Evolutionary conservation across 2,113 vertebrate genomes (phyloP).

Genomic region (Herpailurus yagouaroundi): DNA sequence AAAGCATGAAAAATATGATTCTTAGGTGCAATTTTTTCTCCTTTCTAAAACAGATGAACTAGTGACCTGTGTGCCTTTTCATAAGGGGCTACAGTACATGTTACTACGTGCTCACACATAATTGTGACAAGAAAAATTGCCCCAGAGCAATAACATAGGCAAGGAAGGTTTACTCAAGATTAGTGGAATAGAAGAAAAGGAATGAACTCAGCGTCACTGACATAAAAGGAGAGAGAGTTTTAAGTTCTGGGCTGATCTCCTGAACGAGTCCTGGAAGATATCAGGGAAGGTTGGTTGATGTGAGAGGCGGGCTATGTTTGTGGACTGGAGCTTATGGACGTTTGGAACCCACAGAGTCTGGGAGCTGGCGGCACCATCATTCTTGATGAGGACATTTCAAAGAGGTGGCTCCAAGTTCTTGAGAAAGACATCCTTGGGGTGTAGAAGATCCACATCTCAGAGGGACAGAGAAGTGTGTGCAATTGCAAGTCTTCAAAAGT

Average conservation of each 20-base stretch:
- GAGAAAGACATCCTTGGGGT: neutral
- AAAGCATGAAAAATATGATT: neutral
- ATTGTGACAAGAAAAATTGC: neutral
- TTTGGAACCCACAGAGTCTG: neutral
- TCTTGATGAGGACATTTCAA: neutral
- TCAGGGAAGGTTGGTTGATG: too few relatives aligned
- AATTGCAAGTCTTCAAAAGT: neutral
- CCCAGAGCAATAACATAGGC: neutral
- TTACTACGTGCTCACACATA: neutral
- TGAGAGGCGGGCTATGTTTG: neutral
- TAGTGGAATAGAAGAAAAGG: neutral
- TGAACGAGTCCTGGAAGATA: neutral
- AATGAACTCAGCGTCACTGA: neutral
- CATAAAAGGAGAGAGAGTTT: neutral
- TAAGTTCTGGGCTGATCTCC: neutral
- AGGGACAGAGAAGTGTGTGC: neutral
- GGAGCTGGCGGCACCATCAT: neutral
- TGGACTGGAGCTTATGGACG: neutral
- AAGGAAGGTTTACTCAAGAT: neutral
- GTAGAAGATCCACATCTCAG: neutral
- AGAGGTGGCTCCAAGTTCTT: neutral
- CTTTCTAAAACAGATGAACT: neutral
- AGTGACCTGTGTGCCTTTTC: neutral
- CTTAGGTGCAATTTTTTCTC: neutral
- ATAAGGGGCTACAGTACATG: neutral